Evolutionary conservation across 2,113 vertebrate species (phyloP), one percentile per base, ranked within the genome.

Genomic region (Macrotis lagotis): DNA sequence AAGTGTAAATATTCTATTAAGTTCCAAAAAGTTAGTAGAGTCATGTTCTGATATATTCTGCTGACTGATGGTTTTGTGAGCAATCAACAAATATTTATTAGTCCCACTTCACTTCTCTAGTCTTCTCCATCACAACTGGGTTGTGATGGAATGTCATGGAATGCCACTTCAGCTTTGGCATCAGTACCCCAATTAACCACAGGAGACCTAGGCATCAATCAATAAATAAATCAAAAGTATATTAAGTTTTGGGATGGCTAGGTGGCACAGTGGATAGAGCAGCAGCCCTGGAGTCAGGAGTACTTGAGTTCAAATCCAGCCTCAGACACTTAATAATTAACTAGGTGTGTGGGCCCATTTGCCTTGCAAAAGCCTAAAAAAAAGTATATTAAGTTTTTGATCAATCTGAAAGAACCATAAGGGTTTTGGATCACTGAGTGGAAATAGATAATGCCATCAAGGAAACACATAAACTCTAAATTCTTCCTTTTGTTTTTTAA

Each of bases 51-150:
- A 88, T 92, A 47, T 50, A 37, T 89, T 88, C 50, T 25, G 8
- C 89, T 94, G 91, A 94, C 19, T 53, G 24, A 3, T 44, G 19
- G 19, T 44, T 44, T 83, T 22, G 66, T 22, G n/a, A 83, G 91
- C 74, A 83, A 53, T 91, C 83, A 90, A 94, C 47, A 94, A 94
- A 91, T 44, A 96, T 25, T 92, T 93, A 93, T 89, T 93, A 48
- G 93, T 31, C 16, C 51, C 28, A 50, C n/a, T 44, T 0, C 66
- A 83, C 66, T 83, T 83, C 16, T 83, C n/a, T 83, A n/a, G 66
- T 44, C 7, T 83, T 83, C n/a, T 83, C 16, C 66, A 83, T 83
- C 7, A 44, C 10, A 0, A 83, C 19, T 8, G 26, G n/a, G n/a
- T n/a, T n/a, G n/a, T n/a, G n/a, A n/a, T n/a, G 59, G 59, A 14